phyloP scores from a whole-genome alignment of 2,797 vertebrate species.

The Chloroceryle inda region DNA sequence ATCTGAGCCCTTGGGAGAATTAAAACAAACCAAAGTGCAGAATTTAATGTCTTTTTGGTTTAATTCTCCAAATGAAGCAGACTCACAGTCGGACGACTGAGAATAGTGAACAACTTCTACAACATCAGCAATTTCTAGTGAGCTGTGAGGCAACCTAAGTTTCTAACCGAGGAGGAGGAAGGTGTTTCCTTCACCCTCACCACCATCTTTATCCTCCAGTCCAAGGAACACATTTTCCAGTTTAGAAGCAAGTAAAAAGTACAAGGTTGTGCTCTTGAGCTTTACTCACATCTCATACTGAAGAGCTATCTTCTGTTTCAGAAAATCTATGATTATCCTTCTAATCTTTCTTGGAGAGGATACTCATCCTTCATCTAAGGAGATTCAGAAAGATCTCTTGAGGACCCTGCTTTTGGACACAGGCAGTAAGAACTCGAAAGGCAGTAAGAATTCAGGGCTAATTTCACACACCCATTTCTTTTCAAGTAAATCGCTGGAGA shows the following conservation, averaged over 20 bases:
- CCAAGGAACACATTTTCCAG: not conserved
- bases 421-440: not conserved
- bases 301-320: conserved; percentile 9
- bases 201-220: not conserved
- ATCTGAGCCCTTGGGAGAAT: not conserved
- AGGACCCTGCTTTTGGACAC: not conserved
- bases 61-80: not conserved
- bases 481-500: not conserved
- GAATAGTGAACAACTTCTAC: not conserved
- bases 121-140: not conserved
- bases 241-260: not conserved
- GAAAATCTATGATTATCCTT: conserved; percentile 44
- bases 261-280: not conserved
- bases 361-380: conserved; percentile 12
- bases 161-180: not conserved
- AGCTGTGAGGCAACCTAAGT: not conserved
- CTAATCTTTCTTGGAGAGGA: conserved; percentile 33
- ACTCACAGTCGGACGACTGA: no score
- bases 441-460: not conserved
- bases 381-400: not conserved
- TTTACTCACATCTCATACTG: not conserved
- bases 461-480: not conserved
- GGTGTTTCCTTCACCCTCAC: not conserved
- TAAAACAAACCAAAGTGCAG: not conserved
- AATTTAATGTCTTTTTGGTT: not conserved